Evolutionary conservation across 2,797 vertebrate species (phyloP), one percentile per base, ranked within the genome.

Genomic region (Hoplostethus atlanticus): DNA sequence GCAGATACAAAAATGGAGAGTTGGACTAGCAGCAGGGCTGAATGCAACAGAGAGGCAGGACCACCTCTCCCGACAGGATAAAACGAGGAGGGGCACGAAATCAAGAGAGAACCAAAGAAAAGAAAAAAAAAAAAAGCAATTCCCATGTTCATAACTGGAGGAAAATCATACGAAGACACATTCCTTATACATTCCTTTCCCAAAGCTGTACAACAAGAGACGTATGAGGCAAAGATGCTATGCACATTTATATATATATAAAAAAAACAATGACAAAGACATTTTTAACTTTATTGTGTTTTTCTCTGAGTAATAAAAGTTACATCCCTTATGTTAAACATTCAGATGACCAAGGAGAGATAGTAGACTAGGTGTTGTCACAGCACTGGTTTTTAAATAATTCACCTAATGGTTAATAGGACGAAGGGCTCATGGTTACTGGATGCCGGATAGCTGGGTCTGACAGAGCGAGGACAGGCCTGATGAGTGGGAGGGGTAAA

Each of bases 1-100:
- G 89, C 82, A 81, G 88, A 79, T 91, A 88, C 62, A 90, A 92
- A 93, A 92, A 85, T 70, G 77, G 81, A 89, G 87, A 90, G 87
- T 64, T 73, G 83, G 81, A 10, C 62, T 68, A 89, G 91, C 91
- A 91, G 90, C 90, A 85, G 86, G 83, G 73, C 80, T 57, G 80
- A 80, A 78, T 51, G 65, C 61, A 16, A 54, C 25, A n/a, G 28
- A 47, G 21, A 46, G 40, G 53, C 30, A 40, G 31, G 12, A 38
- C 15, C 21, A 31, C 68, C 28, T 62, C 50, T 61, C 53, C 28
- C 68, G 76, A 86, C 70, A 64, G 68, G 63, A 56, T 38, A 66
- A 57, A 0, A 16, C 2, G 1, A 56, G 42, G 72, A 78, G 46
- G 81, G 71, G 8, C 61, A 82, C 36, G 55, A 10, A 42, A 42